Base-by-base conservation (phyloP, 2,113 vertebrate genomes). In the Blennius ocellaris region DNA sequence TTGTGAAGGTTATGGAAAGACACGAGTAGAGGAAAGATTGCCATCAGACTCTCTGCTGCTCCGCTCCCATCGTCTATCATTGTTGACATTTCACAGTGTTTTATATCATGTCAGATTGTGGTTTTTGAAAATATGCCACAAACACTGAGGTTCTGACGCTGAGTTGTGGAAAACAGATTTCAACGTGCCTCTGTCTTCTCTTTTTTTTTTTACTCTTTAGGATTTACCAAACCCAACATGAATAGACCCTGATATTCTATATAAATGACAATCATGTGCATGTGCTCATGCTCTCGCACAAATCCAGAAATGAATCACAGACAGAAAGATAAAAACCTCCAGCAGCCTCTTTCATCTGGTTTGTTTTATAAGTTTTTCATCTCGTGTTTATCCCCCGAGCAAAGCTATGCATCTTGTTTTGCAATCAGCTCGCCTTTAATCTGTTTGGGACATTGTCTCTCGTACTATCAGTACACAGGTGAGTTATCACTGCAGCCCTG, bases 371-470 rank as follows among this genome's bases (percentile, higher is more conserved):
- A 74, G 74, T 86, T 82, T 84, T 84, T 67, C 81, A 82, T 85
- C 83, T 83, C n/a, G 59, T 83, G 86, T 88, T 91, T 88, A 87
- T 80, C 80, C 80, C 80, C 58, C 5, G 14, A 62, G 75, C 40
- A 60, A 84, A 89, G 82, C 75, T 86, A 77, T 85, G 82, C 88
- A 86, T 91, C 87, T 80, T 60, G 77, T 89, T 91, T 86, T 85
- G 82, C 85, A 77, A 89, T 92, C 87, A 69, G 69, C 75, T 70
- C 8, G 45, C 48, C 38, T 87, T 82, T 88, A 77, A 91, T 92
- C 91, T 91, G 85, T 83, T 90, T 86, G 76, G 77, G 82, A 88
- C 81, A 85, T 82, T 87, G 89, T 91, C 82, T 86, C 75, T 43
- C 64, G 39, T 76, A 83, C 85, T 67, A 92, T 94, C 89, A 82